Evolutionary conservation across 2,888 invertebrate species (phyloP).

Genomic region (Mesochorus sp.): DNA sequence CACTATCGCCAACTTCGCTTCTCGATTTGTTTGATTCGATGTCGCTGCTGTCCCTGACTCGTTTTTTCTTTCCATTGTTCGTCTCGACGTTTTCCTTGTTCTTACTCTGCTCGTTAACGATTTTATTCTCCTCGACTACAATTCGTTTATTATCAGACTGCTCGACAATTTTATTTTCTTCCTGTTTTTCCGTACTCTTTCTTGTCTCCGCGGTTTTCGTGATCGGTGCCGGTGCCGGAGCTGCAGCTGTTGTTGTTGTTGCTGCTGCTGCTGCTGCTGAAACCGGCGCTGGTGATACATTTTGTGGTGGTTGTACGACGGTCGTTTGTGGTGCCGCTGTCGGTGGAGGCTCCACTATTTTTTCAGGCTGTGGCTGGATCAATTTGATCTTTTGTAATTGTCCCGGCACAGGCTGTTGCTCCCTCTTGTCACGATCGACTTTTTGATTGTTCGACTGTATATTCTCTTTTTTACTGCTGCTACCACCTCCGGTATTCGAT

Average conservation of each 20-base stretch:
- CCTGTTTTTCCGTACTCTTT: constrained; percentile 69
- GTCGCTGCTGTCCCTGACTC: constrained; percentile 73
- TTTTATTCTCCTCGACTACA: constrained; percentile 74
- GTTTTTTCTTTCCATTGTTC: constrained; percentile 74
- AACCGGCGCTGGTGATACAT: constrained; percentile 44
- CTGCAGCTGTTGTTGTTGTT: constrained; percentile 60
- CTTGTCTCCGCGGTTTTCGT: constrained; percentile 69
- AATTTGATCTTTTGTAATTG: constrained; percentile 80
- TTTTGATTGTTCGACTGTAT: constrained; percentile 83
- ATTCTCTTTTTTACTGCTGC: constrained; percentile 78
- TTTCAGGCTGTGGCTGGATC: constrained; percentile 73
- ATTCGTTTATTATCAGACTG: constrained; percentile 66
- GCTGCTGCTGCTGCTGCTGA: constrained; percentile 75
- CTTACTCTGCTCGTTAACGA: constrained; percentile 74
- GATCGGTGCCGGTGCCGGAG: constrained; percentile 51
- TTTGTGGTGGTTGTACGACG: constrained; percentile 69
- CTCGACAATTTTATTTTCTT: constrained; percentile 63
- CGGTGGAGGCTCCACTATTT: constrained; percentile 63
- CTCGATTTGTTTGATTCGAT: constrained; percentile 78
- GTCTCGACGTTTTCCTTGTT: constrained; percentile 77
- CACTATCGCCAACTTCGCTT: constrained; percentile 77
- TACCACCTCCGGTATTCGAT: constrained; percentile 71
- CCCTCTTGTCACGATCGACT: constrained; percentile 82
- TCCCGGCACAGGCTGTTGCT: constrained; percentile 73
- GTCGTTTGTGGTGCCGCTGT: constrained; percentile 76